Base-by-base conservation (phyloP, 1,140 invertebrate genomes). In the Atta texana region DNA sequence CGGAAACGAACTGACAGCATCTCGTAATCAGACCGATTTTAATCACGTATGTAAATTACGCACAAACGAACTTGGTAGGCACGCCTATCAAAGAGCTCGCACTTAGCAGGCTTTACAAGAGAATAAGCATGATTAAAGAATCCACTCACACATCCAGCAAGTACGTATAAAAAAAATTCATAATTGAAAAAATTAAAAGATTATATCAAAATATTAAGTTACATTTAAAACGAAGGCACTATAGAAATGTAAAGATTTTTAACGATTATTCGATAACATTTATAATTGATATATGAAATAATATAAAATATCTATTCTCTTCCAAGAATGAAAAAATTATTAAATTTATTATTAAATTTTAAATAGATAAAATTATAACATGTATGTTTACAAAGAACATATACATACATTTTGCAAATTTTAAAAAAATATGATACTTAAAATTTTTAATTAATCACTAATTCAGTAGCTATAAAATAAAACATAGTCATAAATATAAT, bases 21-120 rank as follows among this genome's bases (percentile, higher is more conserved):
- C 51, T 59, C 72, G 61, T 78, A 78, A 78, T 78, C 76, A 78
- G 44, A 63, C 75, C 39, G 7, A 78, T 78, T 78, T 78, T 78
- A 78, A 78, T 78, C 76, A 78, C 44, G 76, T 78, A 78, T 78
- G 76, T 66, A 78, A 78, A 78, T 78, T 78, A 78, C 44, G 44
- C 39, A 78, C 39, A 34, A 78, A 78, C 76, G 28, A 78, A 78
- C 76, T 66, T 78, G 39, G n/a, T 21, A 78, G 76, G 16, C 61
- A 31, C 6, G 18, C 12, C 59, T 61, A 78, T n/a, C 76, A 49
- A 78, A 78, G 61, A 78, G 44, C 10, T 78, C 2, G 59, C 31
- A 55, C 18, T 14, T n/a, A 31, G 21, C 76, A 31, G 16, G 18
- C 24, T 66, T 64, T 78, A n/a, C 34, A 28, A 49, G 49, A 66